Evolutionary conservation across 2,113 vertebrate genomes (phyloP).

Genomic region (Sinocyclocheilus rhinocerous): DNA sequence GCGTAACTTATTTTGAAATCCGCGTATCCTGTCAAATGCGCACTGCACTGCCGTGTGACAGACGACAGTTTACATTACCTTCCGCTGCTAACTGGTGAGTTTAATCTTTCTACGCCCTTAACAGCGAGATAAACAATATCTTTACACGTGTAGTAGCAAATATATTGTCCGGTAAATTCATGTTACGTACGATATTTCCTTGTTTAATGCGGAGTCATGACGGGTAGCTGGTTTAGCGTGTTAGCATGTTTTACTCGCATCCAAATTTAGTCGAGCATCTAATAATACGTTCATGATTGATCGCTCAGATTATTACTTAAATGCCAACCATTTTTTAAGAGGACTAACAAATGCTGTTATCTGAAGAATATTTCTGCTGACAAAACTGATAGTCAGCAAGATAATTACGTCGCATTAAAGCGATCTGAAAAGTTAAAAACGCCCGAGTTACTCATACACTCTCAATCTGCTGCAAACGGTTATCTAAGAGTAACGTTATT

Average conservation of each 20-base stretch:
- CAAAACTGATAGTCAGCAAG: background rate
- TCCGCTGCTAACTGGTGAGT: constrained; percentile 7
- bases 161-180: background rate
- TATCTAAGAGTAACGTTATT: too few species aligned
- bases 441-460: background rate
- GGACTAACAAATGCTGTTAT: background rate
- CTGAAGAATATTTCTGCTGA: background rate
- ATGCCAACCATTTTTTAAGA: background rate
- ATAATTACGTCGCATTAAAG: background rate
- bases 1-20: constrained; percentile 1
- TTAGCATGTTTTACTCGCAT: constrained; percentile 21
- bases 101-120: background rate
- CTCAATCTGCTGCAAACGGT: background rate
- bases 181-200: background rate
- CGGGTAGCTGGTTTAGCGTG: constrained; percentile 6
- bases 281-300: background rate
- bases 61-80: background rate
- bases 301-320: background rate
- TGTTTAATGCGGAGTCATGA: background rate
- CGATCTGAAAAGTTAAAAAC: background rate
- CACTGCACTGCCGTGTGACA: background rate
- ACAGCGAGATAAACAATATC: background rate
- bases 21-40: background rate
- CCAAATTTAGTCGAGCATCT: background rate
- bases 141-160: background rate